phyloP scores from a whole-genome alignment of 2,797 vertebrate species.

The Sebastes alutus region DNA sequence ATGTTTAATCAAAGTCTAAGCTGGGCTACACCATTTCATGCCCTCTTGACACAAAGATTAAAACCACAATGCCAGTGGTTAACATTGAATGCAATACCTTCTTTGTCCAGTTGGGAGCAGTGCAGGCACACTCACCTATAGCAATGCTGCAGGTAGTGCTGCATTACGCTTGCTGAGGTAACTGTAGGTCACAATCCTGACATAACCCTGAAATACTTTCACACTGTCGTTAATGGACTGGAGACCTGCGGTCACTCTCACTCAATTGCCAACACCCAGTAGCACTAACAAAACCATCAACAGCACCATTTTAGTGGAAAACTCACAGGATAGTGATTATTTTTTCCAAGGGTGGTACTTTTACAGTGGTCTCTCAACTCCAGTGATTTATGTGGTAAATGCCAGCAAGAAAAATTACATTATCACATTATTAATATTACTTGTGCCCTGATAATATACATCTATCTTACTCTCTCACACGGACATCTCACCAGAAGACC shows the following conservation, averaged over 20 bases:
- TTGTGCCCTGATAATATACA: not conserved
- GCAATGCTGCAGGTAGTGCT: constrained; percentile 36
- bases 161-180: constrained; percentile 68
- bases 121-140: constrained; percentile 20
- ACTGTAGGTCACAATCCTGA: constrained; percentile 82
- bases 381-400: not conserved
- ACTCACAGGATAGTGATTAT: constrained; percentile 14
- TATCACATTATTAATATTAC: not conserved
- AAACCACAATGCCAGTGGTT: not conserved
- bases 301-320: not conserved
- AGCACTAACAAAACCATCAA: not conserved
- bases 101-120: constrained; percentile 54
- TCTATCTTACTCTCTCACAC: not conserved
- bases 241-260: constrained; percentile 45
- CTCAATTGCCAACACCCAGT: constrained; percentile 5
- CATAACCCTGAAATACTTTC: constrained; percentile 75
- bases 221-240: constrained; percentile 46
- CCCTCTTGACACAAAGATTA: not conserved
- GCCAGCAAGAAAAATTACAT: not conserved
- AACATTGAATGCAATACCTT: constrained; percentile 12
- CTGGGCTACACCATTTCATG: not conserved
- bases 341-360: not conserved
- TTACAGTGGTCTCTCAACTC: not conserved
- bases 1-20: not conserved
- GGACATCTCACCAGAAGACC: not conserved